Evolutionary conservation across 2,888 invertebrate genomes (phyloP).

Genomic region (Heliconius sara): DNA sequence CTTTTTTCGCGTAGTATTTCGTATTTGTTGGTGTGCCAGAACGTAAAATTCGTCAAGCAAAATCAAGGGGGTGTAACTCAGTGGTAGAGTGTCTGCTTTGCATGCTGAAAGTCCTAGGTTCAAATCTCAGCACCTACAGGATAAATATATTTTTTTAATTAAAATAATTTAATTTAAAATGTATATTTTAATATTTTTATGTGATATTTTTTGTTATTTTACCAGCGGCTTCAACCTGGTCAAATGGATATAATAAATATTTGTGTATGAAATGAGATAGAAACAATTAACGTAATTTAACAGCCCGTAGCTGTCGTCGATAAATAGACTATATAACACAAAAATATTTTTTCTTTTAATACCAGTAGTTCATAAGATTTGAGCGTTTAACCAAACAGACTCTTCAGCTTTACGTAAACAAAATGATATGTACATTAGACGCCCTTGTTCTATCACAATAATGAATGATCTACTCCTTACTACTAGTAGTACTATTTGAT

Average conservation of each 20-base stretch:
- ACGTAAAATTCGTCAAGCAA: neutral
- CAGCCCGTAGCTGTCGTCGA: too few relatives aligned
- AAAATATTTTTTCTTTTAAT: too few relatives aligned
- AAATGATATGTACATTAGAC: neutral
- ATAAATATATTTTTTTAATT: neutral
- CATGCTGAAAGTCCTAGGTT: conserved; percentile 88
- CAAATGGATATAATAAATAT: too few relatives aligned
- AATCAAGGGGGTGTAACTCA: conserved; percentile 77
- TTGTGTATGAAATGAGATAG: too few relatives aligned
- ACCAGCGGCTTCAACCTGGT: too few relatives aligned
- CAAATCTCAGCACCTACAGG: conserved; percentile 84
- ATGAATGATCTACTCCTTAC: conserved; percentile 19
- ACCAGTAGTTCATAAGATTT: too few relatives aligned
- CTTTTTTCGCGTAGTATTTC: neutral
- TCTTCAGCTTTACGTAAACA: too few relatives aligned
- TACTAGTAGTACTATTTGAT: conserved; percentile 9
- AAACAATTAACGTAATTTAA: too few relatives aligned
- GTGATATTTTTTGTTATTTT: neutral
- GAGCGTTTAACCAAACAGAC: too few relatives aligned
- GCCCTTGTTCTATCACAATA: neutral
- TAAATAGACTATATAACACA: too few relatives aligned
- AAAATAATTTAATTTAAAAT: neutral
- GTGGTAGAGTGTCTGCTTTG: conserved; percentile 87
- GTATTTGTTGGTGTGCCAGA: neutral
- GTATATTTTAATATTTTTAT: neutral